phyloP scores from a whole-genome alignment of 2,797 vertebrate species.

The Bradypodion ventrale region DNA sequence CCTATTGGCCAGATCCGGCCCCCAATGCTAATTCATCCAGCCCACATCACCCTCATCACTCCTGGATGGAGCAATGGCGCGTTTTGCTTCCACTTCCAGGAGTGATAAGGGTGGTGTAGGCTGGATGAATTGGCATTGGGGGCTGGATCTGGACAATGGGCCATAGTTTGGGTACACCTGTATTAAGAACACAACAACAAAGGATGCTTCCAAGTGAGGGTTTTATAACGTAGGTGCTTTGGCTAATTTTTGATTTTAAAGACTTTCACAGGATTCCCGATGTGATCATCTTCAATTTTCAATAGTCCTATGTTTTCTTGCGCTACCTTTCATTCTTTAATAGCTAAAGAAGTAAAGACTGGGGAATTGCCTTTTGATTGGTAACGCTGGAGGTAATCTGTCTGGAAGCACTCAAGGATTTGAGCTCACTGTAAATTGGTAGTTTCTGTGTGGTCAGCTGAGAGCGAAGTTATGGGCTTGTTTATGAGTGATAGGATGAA shows the following conservation, averaged over 20 bases:
- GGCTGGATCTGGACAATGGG: too few relatives aligned
- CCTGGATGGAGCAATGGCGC: too few relatives aligned
- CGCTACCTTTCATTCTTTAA: background rate
- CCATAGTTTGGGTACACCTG: too few relatives aligned
- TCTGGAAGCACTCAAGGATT: background rate
- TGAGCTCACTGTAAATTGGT: background rate
- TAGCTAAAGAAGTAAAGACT: background rate
- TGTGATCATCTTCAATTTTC: background rate
- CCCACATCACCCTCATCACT: too few relatives aligned
- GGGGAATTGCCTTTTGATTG: background rate
- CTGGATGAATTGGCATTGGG: too few relatives aligned
- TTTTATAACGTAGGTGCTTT: background rate
- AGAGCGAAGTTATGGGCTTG: background rate
- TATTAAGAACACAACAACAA: too few relatives aligned
- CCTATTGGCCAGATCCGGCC: too few relatives aligned
- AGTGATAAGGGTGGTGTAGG: too few relatives aligned
- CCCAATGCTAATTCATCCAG: too few relatives aligned
- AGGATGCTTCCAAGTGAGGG: background rate
- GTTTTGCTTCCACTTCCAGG: too few relatives aligned
- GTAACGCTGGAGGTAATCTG: background rate
- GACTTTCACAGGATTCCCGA: background rate
- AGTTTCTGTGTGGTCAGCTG: background rate
- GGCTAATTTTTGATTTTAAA: background rate
- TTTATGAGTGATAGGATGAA: background rate
- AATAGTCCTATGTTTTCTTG: background rate